Conservation (phyloP, 2,797 vertebrate species). For the Characodon lateralis region DNA sequence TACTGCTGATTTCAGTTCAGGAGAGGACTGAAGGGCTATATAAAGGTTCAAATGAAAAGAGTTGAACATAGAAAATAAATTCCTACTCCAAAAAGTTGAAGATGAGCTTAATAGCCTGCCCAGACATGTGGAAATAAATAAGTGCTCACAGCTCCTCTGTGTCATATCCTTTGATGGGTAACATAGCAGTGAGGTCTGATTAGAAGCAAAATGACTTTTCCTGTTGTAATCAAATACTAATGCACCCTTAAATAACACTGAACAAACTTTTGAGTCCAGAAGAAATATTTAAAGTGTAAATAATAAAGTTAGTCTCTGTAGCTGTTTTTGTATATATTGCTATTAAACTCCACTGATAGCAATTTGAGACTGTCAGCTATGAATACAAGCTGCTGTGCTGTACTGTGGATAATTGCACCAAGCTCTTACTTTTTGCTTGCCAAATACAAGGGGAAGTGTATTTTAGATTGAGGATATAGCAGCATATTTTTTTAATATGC, state of each 20-base stretch:
- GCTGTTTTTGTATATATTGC: background rate
- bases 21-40: background rate
- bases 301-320: background rate
- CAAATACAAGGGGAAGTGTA: background rate
- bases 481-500: background rate
- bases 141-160: background rate
- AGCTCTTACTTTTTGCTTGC: background rate
- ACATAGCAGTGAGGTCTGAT: background rate
- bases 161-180: background rate
- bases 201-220: background rate
- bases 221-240: background rate
- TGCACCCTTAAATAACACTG: background rate
- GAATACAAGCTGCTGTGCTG: background rate
- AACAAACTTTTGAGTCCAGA: conserved; percentile 1
- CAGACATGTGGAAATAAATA: background rate
- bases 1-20: background rate
- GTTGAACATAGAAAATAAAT: background rate
- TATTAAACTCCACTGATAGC: background rate
- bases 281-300: background rate
- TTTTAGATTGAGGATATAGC: background rate
- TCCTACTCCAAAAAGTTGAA: background rate
- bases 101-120: background rate
- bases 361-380: background rate
- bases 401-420: background rate
- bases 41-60: background rate